Evolutionary conservation across 2,797 vertebrate genomes (phyloP).

Genomic region (Cyprinodon diabolis): DNA sequence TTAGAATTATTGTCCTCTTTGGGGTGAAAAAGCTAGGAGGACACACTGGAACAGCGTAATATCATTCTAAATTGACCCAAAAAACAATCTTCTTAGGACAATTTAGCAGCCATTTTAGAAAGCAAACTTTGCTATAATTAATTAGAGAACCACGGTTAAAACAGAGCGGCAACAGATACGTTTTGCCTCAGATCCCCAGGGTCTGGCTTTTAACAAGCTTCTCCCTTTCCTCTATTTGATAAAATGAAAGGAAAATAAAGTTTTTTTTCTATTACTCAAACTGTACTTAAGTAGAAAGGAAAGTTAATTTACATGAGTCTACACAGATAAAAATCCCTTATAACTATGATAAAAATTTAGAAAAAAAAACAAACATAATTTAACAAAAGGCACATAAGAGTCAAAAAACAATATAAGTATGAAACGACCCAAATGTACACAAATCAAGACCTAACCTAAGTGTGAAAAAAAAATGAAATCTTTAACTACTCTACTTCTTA

Average conservation of each 20-base stretch:
- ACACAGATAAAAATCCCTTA: background rate
- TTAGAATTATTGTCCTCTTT: conserved; percentile 53
- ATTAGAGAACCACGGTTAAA: conserved; percentile 13
- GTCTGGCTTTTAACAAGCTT: conserved; percentile 37
- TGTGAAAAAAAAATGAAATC: no score
- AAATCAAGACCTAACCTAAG: no score
- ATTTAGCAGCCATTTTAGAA: conserved; percentile 28
- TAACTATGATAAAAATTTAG: no score
- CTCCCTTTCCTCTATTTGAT: conserved; percentile 25
- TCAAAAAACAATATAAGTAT: no score
- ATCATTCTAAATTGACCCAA: conserved; percentile 51
- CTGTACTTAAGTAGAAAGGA: background rate
- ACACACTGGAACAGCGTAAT: conserved; percentile 32
- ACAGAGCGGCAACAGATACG: conserved; percentile 11
- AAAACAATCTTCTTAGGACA: conserved; percentile 25
- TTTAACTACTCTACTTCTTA: no score
- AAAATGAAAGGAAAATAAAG: no score
- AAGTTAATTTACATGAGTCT: background rate
- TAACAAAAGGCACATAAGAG: no score
- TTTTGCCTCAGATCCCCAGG: conserved; percentile 7
- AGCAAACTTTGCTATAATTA: conserved; percentile 22
- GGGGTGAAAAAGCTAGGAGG: conserved; percentile 12
- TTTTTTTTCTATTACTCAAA: conserved; percentile 25
- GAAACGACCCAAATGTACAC: no score
- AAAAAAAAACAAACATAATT: background rate